A percentile compares a stretch with the other conserved stretches of the same genome.
phyloP scores from a whole-genome alignment of 37 sponge, comb jelly and placozoan genomes.

The Ianthella basta region DNA sequence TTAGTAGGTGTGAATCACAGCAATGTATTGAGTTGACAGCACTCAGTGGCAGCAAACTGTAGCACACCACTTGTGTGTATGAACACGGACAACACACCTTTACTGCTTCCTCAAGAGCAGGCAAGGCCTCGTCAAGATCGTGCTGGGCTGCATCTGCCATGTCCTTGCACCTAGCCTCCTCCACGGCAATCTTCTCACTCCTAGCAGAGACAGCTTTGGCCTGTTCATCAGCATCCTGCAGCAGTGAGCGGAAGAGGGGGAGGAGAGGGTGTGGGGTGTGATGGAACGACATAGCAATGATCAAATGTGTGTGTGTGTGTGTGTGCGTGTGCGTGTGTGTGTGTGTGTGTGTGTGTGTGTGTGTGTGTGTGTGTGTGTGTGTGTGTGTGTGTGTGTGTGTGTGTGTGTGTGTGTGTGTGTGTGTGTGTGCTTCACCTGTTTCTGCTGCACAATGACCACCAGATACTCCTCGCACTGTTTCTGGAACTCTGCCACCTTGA shows the following conservation, averaged over 20 bases:
- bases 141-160: conserved; percentile 94
- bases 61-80: not conserved
- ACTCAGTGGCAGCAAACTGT: not conserved
- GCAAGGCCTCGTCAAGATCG: conserved; percentile 95
- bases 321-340: too few relatives aligned
- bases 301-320: too few relatives aligned
- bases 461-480: conserved; percentile 99
- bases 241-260: too few relatives aligned
- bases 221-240: conserved; percentile 27
- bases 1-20: not conserved
- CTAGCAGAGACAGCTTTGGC: conserved; percentile 80
- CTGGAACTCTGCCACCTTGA: conserved; percentile 94
- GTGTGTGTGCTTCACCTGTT: conserved; percentile 26
- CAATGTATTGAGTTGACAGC: not conserved
- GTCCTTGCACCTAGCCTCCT: conserved; percentile 84
- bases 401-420: too few relatives aligned
- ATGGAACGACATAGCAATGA: too few relatives aligned
- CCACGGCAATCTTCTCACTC: conserved; percentile 97
- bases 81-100: conserved; percentile 34
- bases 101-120: conserved; percentile 91
- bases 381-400: too few relatives aligned
- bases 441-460: conserved; percentile 97
- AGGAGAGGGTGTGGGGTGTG: too few relatives aligned
- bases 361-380: too few relatives aligned
- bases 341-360: too few relatives aligned